Evolutionary conservation across 1,140 invertebrate species (phyloP).

Genomic region (Tyrophagus putrescentiae): DNA sequence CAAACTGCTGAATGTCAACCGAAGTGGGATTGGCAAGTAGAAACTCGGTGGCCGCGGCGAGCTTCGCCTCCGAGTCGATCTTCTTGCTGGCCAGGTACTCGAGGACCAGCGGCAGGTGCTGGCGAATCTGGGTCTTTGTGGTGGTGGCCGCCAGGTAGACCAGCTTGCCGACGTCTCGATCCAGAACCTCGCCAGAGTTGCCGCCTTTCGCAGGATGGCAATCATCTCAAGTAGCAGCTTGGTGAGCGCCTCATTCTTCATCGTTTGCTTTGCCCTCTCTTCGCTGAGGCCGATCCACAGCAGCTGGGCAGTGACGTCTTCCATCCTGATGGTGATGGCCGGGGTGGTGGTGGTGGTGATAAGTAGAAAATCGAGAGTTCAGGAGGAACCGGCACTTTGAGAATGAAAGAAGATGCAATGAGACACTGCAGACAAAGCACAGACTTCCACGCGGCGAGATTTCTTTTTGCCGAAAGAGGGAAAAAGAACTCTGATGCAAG

Average conservation of each 20-base stretch:
- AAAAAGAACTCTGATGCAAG: background rate
- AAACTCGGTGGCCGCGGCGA: slow-evolving; percentile 79
- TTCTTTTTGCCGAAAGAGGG: background rate
- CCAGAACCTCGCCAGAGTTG: background rate
- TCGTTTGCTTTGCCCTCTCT: slow-evolving; percentile 83
- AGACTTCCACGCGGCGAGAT: background rate
- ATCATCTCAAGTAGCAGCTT: slow-evolving; percentile 44
- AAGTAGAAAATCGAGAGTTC: too few relatives aligned
- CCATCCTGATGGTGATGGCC: background rate
- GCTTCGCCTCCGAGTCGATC: slow-evolving; percentile 60
- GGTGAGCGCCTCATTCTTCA: slow-evolving; percentile 77
- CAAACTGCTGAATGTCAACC: slow-evolving; percentile 54
- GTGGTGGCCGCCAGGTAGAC: slow-evolving; percentile 80
- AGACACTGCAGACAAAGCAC: too few relatives aligned
- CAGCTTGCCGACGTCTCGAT: slow-evolving; percentile 40
- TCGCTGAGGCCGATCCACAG: slow-evolving; percentile 64
- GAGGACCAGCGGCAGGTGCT: slow-evolving; percentile 53
- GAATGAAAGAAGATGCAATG: too few relatives aligned
- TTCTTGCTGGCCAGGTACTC: slow-evolving; percentile 62
- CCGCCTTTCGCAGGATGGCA: background rate
- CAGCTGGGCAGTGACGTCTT: slow-evolving; percentile 25
- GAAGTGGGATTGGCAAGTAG: slow-evolving; percentile 50
- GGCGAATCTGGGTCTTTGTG: slow-evolving; percentile 62
- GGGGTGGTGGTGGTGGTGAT: too few relatives aligned
- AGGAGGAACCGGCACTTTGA: too few relatives aligned